Conservation (phyloP, 1,140 invertebrate genomes). For the Drosophila pruinosa region DNA sequence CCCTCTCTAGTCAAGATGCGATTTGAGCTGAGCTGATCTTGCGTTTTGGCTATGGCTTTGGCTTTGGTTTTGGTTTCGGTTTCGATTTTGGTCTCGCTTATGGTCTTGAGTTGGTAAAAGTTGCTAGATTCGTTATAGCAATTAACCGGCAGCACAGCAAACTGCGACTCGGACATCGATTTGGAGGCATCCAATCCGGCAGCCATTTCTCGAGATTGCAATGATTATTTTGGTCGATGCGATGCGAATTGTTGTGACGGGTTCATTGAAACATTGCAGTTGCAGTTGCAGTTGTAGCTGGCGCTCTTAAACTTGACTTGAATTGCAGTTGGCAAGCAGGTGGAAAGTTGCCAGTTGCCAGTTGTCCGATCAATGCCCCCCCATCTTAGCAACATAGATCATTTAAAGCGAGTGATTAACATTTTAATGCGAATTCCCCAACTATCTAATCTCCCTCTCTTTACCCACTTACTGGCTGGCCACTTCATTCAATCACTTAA, state of each 20-base stretch:
- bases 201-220: conserved; percentile 47
- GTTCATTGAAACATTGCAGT: conserved; percentile 71
- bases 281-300: conserved; percentile 40
- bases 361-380: conserved; percentile 22
- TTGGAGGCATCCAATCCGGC: conserved; percentile 40
- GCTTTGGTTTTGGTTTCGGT: conserved; percentile 6
- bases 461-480: neutral
- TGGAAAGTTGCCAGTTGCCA: conserved; percentile 11
- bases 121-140: conserved; percentile 77
- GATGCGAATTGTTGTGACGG: conserved; percentile 31
- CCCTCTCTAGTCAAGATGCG: conserved; percentile 26
- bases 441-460: neutral
- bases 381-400: neutral
- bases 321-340: conserved; percentile 24
- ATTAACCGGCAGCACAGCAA: conserved; percentile 43
- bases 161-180: conserved; percentile 47
- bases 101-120: conserved; percentile 63
- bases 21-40: conserved; percentile 25
- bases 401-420: conserved; percentile 6
- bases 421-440: neutral
- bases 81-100: conserved; percentile 40
- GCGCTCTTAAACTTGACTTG: conserved; percentile 78
- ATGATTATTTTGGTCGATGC: conserved; percentile 47
- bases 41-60: neutral
- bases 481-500: neutral